These are phyloP conservation scores for Dicentrarchus labrax DNA, from an alignment of 2,113 vertebrate species.

Conservation along the genomic window DNA sequence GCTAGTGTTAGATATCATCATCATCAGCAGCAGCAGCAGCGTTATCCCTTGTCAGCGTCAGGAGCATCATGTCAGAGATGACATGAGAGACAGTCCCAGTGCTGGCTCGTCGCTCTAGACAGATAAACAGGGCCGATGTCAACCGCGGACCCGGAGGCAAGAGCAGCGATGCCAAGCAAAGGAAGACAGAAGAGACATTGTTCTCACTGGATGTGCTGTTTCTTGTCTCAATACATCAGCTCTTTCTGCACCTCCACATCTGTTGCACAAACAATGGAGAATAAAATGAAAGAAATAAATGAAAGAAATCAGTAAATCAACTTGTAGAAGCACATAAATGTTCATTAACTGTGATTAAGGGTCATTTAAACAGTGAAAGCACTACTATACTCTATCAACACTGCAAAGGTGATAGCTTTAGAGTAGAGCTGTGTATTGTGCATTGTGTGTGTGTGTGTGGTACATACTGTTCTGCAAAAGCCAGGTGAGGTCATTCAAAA, in stretches of 20 bases:
- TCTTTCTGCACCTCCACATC: constrained; percentile 15
- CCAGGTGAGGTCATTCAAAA: constrained; percentile 11
- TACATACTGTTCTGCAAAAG: constrained; percentile 32
- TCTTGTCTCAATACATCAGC: constrained; percentile 18
- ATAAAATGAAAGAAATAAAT: neutral
- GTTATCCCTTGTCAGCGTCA: constrained; percentile 16
- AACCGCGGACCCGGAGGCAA: constrained; percentile 23
- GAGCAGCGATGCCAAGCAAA: constrained; percentile 26
- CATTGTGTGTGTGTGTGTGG: neutral
- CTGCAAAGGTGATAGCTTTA: neutral
- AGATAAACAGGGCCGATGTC: constrained; percentile 46
- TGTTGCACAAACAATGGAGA: constrained; percentile 15
- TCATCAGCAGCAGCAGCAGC: neutral
- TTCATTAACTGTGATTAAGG: neutral
- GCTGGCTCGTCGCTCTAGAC: constrained; percentile 35
- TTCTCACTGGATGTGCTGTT: constrained; percentile 35
- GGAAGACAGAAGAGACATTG: constrained; percentile 66
- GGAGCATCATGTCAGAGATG: constrained; percentile 51
- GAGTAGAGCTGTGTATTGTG: neutral
- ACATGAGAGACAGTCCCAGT: constrained; percentile 34
- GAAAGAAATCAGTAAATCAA: neutral
- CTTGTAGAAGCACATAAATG: neutral
- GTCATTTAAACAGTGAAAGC: constrained; percentile 15
- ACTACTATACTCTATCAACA: neutral
- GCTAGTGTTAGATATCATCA: constrained; percentile 34